Conservation (phyloP, 1,140 invertebrate genomes). For the Drosophila murphyi region DNA sequence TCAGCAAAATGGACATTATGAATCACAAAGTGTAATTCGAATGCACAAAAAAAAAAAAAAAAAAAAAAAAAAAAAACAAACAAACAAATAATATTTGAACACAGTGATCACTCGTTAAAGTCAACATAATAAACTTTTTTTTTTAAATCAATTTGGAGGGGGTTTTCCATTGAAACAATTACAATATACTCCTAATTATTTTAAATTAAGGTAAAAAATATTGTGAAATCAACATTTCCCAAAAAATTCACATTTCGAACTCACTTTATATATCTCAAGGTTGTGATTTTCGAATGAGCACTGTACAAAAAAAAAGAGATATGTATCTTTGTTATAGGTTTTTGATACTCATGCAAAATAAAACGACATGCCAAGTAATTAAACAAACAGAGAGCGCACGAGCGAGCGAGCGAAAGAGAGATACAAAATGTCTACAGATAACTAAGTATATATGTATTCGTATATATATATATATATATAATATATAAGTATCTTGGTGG, state of each 20-base stretch:
- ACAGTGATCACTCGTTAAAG: neutral
- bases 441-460: neutral
- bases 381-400: conserved; percentile 29
- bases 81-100: neutral
- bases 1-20: conserved; percentile 29
- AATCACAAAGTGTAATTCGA: conserved; percentile 22
- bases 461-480: neutral
- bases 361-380: conserved; percentile 40
- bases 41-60: conserved; percentile 8
- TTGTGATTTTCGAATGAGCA: neutral
- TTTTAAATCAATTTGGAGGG: neutral
- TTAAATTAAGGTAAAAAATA: no score
- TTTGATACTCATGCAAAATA: conserved; percentile 28
- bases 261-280: neutral
- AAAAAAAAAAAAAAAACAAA: conserved; percentile 3
- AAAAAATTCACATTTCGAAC: neutral
- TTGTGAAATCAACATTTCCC: no score
- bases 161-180: neutral
- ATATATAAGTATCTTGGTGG: neutral
- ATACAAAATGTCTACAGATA: neutral
- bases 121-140: neutral
- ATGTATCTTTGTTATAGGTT: neutral
- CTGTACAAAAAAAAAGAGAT: conserved; percentile 4
- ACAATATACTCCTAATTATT: no score
- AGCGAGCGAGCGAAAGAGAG: conserved; percentile 8